Percentiles rank a stretch among this genome's conserved stretches.
These are phyloP conservation scores for Nasua narica DNA, from an alignment of 2,797 vertebrate species.

Conservation along the genomic window DNA sequence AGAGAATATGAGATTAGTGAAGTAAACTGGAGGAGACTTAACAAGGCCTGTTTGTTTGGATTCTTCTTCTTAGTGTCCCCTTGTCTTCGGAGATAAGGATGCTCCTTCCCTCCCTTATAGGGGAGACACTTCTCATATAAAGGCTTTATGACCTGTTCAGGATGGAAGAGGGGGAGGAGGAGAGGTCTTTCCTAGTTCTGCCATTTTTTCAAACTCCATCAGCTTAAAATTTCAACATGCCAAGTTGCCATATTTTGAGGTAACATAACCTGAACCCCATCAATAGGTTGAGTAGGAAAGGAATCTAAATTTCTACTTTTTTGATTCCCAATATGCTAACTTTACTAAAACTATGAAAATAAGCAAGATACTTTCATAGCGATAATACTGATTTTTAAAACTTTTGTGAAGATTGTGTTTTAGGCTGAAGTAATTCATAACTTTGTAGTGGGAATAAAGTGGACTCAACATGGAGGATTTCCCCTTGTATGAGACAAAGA, in stretches of 20 bases:
- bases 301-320: conserved; percentile 8
- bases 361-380: not conserved
- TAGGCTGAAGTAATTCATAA: not conserved
- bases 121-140: not conserved
- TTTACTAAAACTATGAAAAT: not conserved
- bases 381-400: not conserved
- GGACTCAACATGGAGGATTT: not conserved
- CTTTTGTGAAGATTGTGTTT: not conserved
- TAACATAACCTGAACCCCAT: not conserved
- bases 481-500: not conserved
- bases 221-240: not conserved
- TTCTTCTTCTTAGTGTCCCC: not conserved
- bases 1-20: not conserved
- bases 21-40: not conserved
- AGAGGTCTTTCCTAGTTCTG: not conserved
- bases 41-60: not conserved
- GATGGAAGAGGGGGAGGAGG: not conserved
- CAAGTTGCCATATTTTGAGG: not conserved
- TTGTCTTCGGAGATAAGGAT: not conserved
- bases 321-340: not conserved
- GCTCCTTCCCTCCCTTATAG: not conserved
- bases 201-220: not conserved
- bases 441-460: not conserved
- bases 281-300: not conserved
- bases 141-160: not conserved